A percentile compares a stretch with the other conserved stretches of the same genome.
Evolutionary conservation across 2,113 vertebrate species (phyloP).

Genomic region (Paradoxurus hermaphroditus): DNA sequence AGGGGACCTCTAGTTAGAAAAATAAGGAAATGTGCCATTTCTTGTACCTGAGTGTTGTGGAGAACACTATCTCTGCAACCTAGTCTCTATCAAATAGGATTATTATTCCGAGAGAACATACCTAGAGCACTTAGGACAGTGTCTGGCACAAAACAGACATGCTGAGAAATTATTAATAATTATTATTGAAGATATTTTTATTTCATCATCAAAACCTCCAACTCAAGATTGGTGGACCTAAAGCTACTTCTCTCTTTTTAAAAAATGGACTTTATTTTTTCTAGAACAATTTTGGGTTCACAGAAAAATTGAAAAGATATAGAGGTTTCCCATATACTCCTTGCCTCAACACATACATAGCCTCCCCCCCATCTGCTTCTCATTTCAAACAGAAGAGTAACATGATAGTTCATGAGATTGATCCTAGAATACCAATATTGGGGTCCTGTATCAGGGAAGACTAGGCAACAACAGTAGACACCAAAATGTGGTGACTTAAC

Average conservation of each 20-base stretch:
- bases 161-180: background rate
- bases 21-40: background rate
- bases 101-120: background rate
- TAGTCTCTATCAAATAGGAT: background rate
- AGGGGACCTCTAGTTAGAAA: background rate
- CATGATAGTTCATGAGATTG: background rate
- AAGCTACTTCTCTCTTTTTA: background rate
- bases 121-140: background rate
- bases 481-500: background rate
- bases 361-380: background rate
- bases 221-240: background rate
- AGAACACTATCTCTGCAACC: background rate
- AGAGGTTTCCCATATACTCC: background rate
- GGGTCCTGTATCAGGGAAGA: background rate
- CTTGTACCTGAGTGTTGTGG: background rate
- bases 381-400: background rate
- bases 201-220: background rate
- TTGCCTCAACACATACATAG: background rate
- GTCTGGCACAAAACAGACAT: background rate
- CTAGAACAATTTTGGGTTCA: background rate
- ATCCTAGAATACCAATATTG: background rate
- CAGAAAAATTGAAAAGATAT: background rate
- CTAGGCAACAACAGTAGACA: background rate
- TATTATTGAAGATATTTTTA: background rate
- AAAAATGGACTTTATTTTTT: background rate